Evolutionary conservation across 2,797 vertebrate species (phyloP), one percentile per base, ranked within the genome.

Genomic region (Selene dorsalis): DNA sequence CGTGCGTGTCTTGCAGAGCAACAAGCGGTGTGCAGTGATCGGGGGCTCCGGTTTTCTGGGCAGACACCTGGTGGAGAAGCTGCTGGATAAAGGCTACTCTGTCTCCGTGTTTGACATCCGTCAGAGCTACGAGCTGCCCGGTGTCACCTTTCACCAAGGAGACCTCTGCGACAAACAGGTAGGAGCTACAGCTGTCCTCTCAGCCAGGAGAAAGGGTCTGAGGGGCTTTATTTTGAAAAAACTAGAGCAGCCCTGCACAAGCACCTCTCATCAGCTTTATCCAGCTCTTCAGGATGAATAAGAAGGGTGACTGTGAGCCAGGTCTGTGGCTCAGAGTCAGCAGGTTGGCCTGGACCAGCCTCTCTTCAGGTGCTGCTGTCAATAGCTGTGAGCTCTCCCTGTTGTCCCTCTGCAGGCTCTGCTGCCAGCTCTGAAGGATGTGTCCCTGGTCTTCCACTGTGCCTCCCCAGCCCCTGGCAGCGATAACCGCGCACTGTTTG

Each of bases 21-120:
- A 9, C 59, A 96, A 95, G 81, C 95, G 92, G 8, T 99, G 98
- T 62, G 91, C 95, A 0, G 98, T 99, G 35, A 96, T 99, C 0
- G 98, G 98, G 0, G 98, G 98, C 12, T 97, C 96, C 0, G 98
- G 98, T 0, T 99, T 99, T 91, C 91, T 99, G 57, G 98, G 98
- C 4, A 95, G 95, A 89, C 96, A 99, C 93, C 69, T 99, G 89
- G 98, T 98, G 89, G 97, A 99, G 90, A 95, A 93, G 84, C 91
- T 99, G 64, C 58, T 99, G 91, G 94, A 94, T 2, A 94, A 87
- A 74, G 97, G 97, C 35, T 99, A 98, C 41, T 6, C 67, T 0
- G 97, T 99, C 13, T 96, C 95, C 0, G 96, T 99, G 32, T 99
- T 99, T 17, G 98, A 99, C 87, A 95, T 98, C 71, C 95, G 86